Base-by-base conservation (phyloP, 2,113 vertebrate genomes). In the Actinemys pallida region DNA sequence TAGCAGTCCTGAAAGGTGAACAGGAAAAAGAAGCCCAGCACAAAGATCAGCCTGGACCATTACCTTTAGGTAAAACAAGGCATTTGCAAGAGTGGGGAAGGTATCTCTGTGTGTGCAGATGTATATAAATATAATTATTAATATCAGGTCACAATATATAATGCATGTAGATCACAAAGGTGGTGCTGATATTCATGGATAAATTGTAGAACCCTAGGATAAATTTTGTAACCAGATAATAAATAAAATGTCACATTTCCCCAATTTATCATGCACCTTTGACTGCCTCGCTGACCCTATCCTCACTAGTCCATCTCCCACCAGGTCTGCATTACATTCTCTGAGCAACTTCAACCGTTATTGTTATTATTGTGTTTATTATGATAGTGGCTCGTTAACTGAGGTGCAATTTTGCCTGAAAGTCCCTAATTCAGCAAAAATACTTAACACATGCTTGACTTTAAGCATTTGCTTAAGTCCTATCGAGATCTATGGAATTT, bases 1-100 rank as follows among this genome's bases (percentile, higher is more conserved):
- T 99, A 94, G 99, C 99, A 0, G 99, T 99, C 65, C 98, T 99
- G 96, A 99, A 99, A 98, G 99, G 99, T 11, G 99, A 99, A 97
- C 99, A 99, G 97, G 99, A 99, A 87, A 98, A 98, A 93, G 98
- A 98, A 97, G 96, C 96, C 92, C 99, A 98, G 75, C 99, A 98
- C 92, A 99, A 98, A 97, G 99, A 98, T 45, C 98, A 98, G 54
- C 98, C 98, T 65, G 97, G 98, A 96, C 98, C 98, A 95, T 98
- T 99, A 96, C 99, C 99, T 96, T 99, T 99, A 99, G 99, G 99
- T 99, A 99, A 98, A 98, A 92, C 22, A 14, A 94, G 87, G 81
- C 10, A 31, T 50, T 39, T 50, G 42, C 75, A 91, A 82, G 89
- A 92, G 72, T 8, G 22, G 49, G 94, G 72, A 9, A 72, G 93